A percentile compares a stretch with the other conserved stretches of the same genome.
Evolutionary conservation across 2,888 invertebrate genomes (phyloP).

Genomic region (Eilema sororculum): DNA sequence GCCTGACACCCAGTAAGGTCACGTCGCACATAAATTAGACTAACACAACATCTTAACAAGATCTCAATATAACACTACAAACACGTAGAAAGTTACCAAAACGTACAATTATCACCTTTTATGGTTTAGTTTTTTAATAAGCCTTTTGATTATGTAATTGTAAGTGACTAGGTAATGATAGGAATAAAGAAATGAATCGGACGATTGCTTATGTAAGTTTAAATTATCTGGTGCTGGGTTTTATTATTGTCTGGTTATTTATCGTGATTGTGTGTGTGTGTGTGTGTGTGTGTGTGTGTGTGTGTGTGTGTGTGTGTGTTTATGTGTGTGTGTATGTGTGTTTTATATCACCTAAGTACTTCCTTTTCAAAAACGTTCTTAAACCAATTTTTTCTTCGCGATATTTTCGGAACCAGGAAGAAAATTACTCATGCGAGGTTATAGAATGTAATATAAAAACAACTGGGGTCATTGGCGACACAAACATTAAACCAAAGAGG

Average conservation of each 20-base stretch:
- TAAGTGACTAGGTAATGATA: constrained; percentile 14
- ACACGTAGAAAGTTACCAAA: constrained; percentile 23
- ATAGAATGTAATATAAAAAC: too few relatives aligned
- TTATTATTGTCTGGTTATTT: background rate
- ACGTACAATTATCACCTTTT: constrained; percentile 27
- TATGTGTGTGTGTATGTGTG: too few relatives aligned
- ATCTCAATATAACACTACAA: constrained; percentile 25
- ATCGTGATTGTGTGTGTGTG: background rate
- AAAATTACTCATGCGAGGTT: too few relatives aligned
- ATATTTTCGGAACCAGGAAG: too few relatives aligned
- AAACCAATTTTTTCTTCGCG: too few relatives aligned
- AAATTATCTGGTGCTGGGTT: background rate
- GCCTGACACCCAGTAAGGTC: constrained; percentile 53
- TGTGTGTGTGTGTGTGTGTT: background rate
- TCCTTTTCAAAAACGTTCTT: too few relatives aligned
- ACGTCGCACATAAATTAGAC: constrained; percentile 61
- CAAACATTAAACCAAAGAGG: too few relatives aligned
- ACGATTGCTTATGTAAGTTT: constrained; percentile 14
- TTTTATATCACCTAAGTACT: background rate
- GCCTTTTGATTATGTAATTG: constrained; percentile 11
- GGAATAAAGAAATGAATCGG: constrained; percentile 9
- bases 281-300: background rate
- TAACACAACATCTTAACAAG: constrained; percentile 24
- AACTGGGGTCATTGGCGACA: too few relatives aligned
- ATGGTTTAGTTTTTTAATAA: constrained; percentile 13